A percentile compares a stretch with the other conserved stretches of the same genome.
These are phyloP conservation scores for Brachionus calyciflorus DNA, from an alignment of 1,140 invertebrate genomes.

Conservation along the genomic window DNA sequence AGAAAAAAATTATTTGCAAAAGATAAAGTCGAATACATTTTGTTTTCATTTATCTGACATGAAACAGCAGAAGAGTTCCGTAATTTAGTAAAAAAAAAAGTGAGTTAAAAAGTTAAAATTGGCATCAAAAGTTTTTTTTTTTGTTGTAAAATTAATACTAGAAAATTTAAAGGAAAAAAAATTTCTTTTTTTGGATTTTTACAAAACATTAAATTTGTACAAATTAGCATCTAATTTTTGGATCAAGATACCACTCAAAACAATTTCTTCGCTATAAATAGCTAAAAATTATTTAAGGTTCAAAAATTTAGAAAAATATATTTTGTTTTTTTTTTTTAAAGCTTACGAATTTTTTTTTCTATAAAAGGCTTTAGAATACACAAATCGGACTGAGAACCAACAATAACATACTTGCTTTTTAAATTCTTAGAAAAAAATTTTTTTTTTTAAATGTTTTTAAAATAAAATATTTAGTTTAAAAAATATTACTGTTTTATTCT, in stretches of 20 bases:
- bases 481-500: slow-evolving; percentile 4
- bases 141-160: too few species aligned
- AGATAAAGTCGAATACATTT: too few species aligned
- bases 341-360: slow-evolving; percentile 38
- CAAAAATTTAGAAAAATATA: not conserved
- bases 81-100: too few species aligned
- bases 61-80: too few species aligned
- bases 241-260: slow-evolving; percentile 25
- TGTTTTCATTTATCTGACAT: too few species aligned
- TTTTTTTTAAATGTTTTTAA: not conserved
- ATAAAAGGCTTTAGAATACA: slow-evolving; percentile 36
- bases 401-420: slow-evolving; percentile 31
- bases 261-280: slow-evolving; percentile 31
- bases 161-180: too few species aligned
- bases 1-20: too few species aligned
- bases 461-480: not conserved
- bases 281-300: not conserved
- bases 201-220: slow-evolving; percentile 18
- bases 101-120: too few species aligned
- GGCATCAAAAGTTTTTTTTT: too few species aligned
- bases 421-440: not conserved
- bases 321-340: too few species aligned
- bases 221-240: slow-evolving; percentile 24
- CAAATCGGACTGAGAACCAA: slow-evolving; percentile 36
- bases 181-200: not conserved